Conservation (phyloP, 2,113 vertebrate genomes). For the Todiramphus chloris region DNA sequence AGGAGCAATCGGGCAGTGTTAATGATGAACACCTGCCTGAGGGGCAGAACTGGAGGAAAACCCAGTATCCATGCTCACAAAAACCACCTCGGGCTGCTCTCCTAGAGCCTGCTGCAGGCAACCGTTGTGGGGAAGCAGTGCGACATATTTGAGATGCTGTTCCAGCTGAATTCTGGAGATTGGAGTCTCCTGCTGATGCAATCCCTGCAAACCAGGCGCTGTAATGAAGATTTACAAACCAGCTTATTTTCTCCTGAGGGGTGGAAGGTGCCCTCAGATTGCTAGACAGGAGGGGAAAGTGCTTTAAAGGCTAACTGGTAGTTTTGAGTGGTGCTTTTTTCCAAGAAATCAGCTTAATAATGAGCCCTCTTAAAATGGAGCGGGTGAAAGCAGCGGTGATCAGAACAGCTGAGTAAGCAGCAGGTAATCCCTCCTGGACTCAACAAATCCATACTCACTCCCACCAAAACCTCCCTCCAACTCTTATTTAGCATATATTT, state of each 20-base stretch:
- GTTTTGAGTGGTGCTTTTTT: background rate
- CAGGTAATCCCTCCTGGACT: background rate
- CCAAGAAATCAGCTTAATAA: background rate
- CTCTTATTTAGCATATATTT: background rate
- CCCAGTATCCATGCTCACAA: background rate
- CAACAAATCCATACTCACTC: background rate
- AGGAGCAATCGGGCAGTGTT: background rate
- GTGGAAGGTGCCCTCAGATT: background rate
- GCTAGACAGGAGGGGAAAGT: accelerated
- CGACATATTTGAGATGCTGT: background rate
- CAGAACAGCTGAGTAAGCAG: background rate
- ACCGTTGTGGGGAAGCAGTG: too few relatives aligned
- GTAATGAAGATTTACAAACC: background rate
- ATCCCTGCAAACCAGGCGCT: background rate
- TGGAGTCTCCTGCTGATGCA: background rate
- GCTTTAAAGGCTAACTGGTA: background rate
- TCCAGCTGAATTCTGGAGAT: background rate
- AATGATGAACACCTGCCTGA: background rate
- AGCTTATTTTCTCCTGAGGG: background rate
- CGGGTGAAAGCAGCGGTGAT: background rate
- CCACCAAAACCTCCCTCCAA: background rate
- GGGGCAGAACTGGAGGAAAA: background rate
- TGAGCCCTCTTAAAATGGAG: background rate
- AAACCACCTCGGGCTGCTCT: background rate
- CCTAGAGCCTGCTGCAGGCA: background rate